A percentile compares a stretch with the other conserved stretches of the same genome.
Evolutionary conservation across 2,113 vertebrate genomes (phyloP).

Genomic region (Chlamydotis undulata): DNA sequence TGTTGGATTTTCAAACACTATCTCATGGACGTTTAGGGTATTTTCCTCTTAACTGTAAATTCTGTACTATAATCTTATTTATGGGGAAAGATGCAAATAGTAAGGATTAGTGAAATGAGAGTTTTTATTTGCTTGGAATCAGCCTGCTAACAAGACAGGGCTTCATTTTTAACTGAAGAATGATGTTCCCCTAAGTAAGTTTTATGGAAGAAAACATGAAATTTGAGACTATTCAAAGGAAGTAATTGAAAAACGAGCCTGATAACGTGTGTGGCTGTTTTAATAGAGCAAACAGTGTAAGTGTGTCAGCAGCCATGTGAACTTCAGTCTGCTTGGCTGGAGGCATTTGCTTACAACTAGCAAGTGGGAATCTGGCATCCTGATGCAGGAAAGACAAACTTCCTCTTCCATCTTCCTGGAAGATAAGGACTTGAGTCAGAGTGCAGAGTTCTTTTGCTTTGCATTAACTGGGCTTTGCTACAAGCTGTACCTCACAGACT

Average conservation of each 20-base stretch:
- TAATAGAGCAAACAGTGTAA: neutral
- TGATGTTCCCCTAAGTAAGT: neutral
- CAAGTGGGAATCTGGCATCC: neutral
- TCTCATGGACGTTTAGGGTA: neutral
- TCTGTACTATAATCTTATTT: conserved; percentile 38
- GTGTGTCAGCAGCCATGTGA: neutral
- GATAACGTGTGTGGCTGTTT: neutral
- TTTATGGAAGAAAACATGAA: neutral
- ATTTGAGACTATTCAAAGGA: neutral
- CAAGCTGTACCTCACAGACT: neutral
- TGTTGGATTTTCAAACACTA: neutral
- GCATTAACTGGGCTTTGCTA: neutral
- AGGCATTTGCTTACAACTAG: neutral
- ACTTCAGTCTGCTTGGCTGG: neutral
- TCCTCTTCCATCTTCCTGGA: neutral
- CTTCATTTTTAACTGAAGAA: conserved; percentile 3
- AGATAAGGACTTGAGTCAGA: neutral
- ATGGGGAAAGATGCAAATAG: conserved; percentile 21
- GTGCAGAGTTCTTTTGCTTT: neutral
- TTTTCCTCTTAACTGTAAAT: conserved; percentile 28
- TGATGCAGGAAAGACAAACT: neutral
- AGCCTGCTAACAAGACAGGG: neutral
- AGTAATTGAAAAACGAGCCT: neutral
- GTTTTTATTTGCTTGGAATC: conserved; percentile 5
- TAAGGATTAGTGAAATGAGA: neutral